These are phyloP conservation scores for Phataginus tetradactyla DNA, from an alignment of 2,797 vertebrate species.

Conservation along the genomic window DNA sequence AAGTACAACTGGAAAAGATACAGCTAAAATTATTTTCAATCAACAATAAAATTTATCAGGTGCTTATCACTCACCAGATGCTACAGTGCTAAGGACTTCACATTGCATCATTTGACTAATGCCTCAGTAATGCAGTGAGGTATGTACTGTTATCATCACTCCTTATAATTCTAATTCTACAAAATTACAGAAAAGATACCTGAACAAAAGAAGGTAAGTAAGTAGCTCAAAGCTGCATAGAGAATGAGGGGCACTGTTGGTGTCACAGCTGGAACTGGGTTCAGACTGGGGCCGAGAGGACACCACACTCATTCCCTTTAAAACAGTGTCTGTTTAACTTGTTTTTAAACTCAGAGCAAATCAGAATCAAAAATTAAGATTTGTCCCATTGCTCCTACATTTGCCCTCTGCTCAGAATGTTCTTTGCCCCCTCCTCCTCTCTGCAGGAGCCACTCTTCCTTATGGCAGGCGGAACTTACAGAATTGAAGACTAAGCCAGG, in stretches of 20 bases:
- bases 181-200: not conserved
- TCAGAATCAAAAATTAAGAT: not conserved
- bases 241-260: no score
- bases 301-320: not conserved
- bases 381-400: not conserved
- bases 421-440: not conserved
- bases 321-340: not conserved
- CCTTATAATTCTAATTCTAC: not conserved
- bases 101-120: not conserved
- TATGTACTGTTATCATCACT: not conserved
- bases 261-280: no score
- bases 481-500: not conserved
- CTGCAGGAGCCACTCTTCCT: not conserved
- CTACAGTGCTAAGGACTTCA: not conserved
- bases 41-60: not conserved
- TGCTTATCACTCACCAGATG: not conserved
- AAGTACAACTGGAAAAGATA: not conserved
- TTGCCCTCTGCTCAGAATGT: not conserved
- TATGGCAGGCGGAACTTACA: not conserved
- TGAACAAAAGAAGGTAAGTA: not conserved
- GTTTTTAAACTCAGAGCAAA: not conserved
- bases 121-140: not conserved
- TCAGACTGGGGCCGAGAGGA: no score
- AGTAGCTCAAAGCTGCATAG: not conserved
- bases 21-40: not conserved